phyloP scores from a whole-genome alignment of 2,797 vertebrate species.

The Sebastes steindachneri region DNA sequence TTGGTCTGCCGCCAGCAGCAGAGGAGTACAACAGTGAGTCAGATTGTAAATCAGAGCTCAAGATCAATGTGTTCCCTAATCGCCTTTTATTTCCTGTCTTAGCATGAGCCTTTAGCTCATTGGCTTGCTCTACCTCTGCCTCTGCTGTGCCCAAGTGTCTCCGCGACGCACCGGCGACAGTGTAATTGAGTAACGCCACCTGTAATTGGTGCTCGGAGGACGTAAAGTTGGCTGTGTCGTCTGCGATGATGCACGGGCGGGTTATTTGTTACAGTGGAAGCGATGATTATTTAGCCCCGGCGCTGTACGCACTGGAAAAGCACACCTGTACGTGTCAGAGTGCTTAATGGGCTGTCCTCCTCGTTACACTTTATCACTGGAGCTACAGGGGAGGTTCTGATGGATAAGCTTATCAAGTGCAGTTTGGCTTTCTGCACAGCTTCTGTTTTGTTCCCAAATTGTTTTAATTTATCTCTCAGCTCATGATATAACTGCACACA shows the following conservation, averaged over 20 bases:
- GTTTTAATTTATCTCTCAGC: slow-evolving; percentile 34
- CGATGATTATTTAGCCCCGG: slow-evolving; percentile 61
- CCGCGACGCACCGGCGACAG: slow-evolving; percentile 40
- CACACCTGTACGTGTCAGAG: slow-evolving; percentile 56
- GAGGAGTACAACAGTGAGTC: slow-evolving; percentile 63
- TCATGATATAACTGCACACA: slow-evolving; percentile 6
- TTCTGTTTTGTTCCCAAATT: slow-evolving; percentile 32
- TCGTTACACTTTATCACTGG: slow-evolving; percentile 53
- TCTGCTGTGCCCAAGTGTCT: slow-evolving; percentile 31
- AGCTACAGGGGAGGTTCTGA: slow-evolving; percentile 66
- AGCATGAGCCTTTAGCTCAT: slow-evolving; percentile 54
- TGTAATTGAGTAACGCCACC: slow-evolving; percentile 54
- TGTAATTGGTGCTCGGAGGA: slow-evolving; percentile 64
- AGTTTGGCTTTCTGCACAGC: slow-evolving; percentile 34
- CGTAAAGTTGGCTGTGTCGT: slow-evolving; percentile 32
- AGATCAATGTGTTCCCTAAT: slow-evolving; percentile 80
- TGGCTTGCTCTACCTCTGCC: slow-evolving; percentile 33
- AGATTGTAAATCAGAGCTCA: slow-evolving; percentile 72
- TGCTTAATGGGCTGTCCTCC: slow-evolving; percentile 61
- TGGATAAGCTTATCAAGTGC: slow-evolving; percentile 47
- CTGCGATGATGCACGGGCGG: slow-evolving; percentile 31
- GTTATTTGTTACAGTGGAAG: slow-evolving; percentile 63
- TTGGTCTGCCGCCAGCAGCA: slow-evolving; percentile 67
- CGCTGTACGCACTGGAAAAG: slow-evolving; percentile 31
- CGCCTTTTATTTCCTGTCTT: slow-evolving; percentile 74